Base-by-base conservation (phyloP, 2,888 invertebrate genomes). In the Venusia cambrica region DNA sequence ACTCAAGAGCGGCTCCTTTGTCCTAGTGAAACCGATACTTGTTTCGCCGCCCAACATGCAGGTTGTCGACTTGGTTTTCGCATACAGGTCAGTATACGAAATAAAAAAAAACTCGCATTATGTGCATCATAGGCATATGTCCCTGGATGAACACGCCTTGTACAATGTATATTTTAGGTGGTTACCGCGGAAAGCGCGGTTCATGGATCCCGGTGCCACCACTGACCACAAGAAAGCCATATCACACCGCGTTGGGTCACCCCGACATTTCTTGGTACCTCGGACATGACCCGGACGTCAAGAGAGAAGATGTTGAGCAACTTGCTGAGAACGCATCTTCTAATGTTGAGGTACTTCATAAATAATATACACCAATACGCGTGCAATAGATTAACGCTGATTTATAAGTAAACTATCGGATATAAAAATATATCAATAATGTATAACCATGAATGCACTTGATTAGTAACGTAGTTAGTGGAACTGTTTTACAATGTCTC, bases 211-310 rank as follows among this genome's bases (percentile, higher is more conserved):
- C 79, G 2, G 48, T 73, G 27, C 81, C 81, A 1, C 74, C 72
- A 6, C 62, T 75, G 66, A 62, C 60, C 41, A 76, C 78, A 1
- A 57, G 48, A 9, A 59, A 61, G 21, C 68, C 72, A 7, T 85
- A 84, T 45, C 70, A 72, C 38, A 83, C 83, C 1, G 48, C 70
- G 28, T 65, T 81, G 22, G 80, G 84, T 4, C 76, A 81, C 40
- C 73, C 76, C 1, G 83, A 84, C 45, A 20, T 73, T 2, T 73
- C 80, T 1, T 85, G 85, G 85, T 83, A 89, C 85, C 36, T 90
- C 71, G 60, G 91, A 76, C 53, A 73, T 47, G 63, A 87, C 54
- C 76, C 88, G 54, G 68, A 83, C 55, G 42, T 84, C 67, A 73
- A 88, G 68, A 52, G 64, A 60, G 87, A 91, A 68, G 76, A 89